Conservation (phyloP, 2,113 vertebrate genomes). For the Cebus imitator region DNA sequence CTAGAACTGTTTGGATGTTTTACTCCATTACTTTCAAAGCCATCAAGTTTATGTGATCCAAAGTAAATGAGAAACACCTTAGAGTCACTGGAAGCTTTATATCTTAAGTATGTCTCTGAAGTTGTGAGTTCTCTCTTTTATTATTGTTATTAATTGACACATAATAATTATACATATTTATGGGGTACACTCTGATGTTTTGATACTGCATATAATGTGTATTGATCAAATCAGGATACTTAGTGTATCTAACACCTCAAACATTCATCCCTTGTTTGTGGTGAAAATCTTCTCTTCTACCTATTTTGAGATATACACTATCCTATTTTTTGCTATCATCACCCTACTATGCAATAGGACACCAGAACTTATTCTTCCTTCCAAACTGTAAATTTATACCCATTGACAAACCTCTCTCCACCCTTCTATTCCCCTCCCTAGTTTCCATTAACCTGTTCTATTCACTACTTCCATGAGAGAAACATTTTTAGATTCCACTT, state of each 20-base stretch:
- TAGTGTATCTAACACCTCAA: background rate
- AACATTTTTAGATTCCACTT: background rate
- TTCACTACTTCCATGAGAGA: background rate
- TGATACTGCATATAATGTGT: background rate
- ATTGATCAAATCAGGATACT: background rate
- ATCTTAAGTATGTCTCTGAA: conserved; percentile 20
- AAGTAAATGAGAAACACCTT: background rate
- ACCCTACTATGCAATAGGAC: background rate
- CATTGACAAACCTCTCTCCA: background rate
- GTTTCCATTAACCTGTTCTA: background rate
- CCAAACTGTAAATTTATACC: background rate
- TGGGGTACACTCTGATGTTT: background rate
- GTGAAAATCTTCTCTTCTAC: background rate
- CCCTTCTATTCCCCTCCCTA: background rate
- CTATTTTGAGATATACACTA: background rate
- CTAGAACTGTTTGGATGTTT: conserved; percentile 39
- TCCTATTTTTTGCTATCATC: background rate
- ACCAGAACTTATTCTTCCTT: background rate
- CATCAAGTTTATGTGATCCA: background rate
- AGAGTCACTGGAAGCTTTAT: conserved; percentile 21
- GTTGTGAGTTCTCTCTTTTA: background rate
- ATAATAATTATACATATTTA: background rate
- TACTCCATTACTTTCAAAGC: conserved; percentile 59
- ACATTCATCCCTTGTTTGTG: background rate
- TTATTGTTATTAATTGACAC: background rate